A percentile compares a stretch with the other conserved stretches of the same genome.
Conservation (phyloP, 2,797 vertebrate species). For the Pangasius mekongensis region DNA sequence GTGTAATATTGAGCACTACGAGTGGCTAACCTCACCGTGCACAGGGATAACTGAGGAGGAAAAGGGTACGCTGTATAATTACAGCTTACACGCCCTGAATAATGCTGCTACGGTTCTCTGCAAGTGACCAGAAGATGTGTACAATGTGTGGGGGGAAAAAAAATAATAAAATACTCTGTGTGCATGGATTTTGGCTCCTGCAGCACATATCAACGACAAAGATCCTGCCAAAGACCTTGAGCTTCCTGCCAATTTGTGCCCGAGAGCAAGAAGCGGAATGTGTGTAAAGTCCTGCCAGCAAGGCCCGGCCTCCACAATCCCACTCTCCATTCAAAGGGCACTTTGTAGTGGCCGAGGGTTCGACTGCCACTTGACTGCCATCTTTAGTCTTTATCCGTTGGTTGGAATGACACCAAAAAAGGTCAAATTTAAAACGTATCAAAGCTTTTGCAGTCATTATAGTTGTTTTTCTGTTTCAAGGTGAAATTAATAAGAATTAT, state of each 20-base stretch:
- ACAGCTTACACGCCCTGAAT: conserved; percentile 79
- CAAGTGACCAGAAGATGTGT: conserved; percentile 28
- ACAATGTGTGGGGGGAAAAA: background rate
- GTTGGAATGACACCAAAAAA: conserved; percentile 68
- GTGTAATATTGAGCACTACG: conserved; percentile 84
- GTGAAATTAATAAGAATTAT: background rate
- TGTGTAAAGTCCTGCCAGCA: conserved; percentile 72
- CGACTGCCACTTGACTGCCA: conserved; percentile 77
- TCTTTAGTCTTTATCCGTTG: conserved; percentile 79
- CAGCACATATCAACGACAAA: conserved; percentile 52
- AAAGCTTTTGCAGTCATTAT: background rate
- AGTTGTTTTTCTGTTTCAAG: background rate
- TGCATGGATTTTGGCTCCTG: conserved; percentile 38
- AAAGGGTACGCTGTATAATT: conserved; percentile 86
- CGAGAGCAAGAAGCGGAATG: conserved; percentile 66
- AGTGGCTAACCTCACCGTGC: conserved; percentile 88
- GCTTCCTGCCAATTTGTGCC: conserved; percentile 69
- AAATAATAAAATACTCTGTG: conserved; percentile 13
- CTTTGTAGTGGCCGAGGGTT: conserved; percentile 64
- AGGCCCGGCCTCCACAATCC: conserved; percentile 40
- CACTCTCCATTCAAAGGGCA: conserved; percentile 45
- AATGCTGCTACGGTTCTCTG: conserved; percentile 12
- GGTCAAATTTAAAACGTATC: background rate
- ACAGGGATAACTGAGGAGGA: conserved; percentile 90
- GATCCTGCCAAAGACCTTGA: conserved; percentile 60